Conservation (phyloP, 2,888 invertebrate species). For the Perizoma affinitatum region DNA sequence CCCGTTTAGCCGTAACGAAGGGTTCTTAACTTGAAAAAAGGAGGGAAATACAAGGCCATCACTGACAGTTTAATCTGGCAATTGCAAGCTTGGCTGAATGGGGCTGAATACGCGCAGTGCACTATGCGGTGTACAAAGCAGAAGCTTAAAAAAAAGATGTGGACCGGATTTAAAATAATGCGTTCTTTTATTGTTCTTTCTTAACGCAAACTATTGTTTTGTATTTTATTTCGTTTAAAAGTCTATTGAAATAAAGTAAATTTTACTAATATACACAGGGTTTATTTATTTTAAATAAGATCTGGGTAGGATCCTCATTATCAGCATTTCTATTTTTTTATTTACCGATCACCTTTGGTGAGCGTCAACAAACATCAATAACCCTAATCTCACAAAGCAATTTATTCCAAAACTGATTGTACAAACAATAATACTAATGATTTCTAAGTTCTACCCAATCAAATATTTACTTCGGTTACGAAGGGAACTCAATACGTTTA, state of each 20-base stretch:
- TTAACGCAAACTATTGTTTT: background rate
- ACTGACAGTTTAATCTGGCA: constrained; percentile 78
- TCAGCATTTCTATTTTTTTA: too few species aligned
- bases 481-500: constrained; percentile 56
- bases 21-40: constrained; percentile 59
- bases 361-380: constrained; percentile 5
- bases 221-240: background rate
- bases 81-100: constrained; percentile 55
- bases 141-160: constrained; percentile 30
- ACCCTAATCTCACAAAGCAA: constrained; percentile 25
- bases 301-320: background rate
- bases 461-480: constrained; percentile 53
- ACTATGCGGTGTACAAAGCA: constrained; percentile 28
- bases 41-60: constrained; percentile 58
- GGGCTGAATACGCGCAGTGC: constrained; percentile 41
- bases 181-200: constrained; percentile 13
- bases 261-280: too few species aligned
- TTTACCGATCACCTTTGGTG: too few species aligned
- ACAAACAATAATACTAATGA: constrained; percentile 54
- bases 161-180: constrained; percentile 22
- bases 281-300: background rate
- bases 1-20: constrained; percentile 69
- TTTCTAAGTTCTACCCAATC: constrained; percentile 46
- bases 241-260: too few species aligned
- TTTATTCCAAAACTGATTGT: constrained; percentile 35